Evolutionary conservation across 1,140 invertebrate species (phyloP).

Genomic region (Hycleus cichorii): DNA sequence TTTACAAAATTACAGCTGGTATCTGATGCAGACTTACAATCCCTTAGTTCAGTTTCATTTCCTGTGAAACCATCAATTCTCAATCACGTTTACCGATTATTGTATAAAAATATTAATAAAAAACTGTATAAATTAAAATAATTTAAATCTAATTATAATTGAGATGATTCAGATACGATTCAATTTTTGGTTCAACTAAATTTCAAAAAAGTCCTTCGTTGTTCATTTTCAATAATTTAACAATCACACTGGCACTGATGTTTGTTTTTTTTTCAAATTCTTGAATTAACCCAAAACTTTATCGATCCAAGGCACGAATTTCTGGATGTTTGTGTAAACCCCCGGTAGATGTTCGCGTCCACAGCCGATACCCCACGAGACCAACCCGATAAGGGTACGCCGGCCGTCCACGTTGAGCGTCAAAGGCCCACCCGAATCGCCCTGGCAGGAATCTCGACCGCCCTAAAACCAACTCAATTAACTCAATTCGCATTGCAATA

Average conservation of each 20-base stretch:
- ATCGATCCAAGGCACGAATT: slow-evolving; percentile 87
- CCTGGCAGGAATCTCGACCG: slow-evolving; percentile 65
- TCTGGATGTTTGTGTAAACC: slow-evolving; percentile 86
- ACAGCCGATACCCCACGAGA: slow-evolving; percentile 88
- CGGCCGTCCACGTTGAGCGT: slow-evolving; percentile 74
- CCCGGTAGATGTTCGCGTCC: slow-evolving; percentile 82
- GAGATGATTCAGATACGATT: not conserved
- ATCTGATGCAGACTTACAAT: slow-evolving; percentile 22
- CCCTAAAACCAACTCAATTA: slow-evolving; percentile 42
- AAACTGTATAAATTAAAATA: not conserved
- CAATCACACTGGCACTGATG: slow-evolving; percentile 19
- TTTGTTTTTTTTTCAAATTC: not conserved
- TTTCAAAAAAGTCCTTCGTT: not conserved
- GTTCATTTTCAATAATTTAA: not conserved
- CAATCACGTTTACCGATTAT: not conserved
- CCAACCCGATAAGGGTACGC: slow-evolving; percentile 76
- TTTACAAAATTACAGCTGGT: not conserved
- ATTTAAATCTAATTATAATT: not conserved
- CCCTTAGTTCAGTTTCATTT: slow-evolving; percentile 10
- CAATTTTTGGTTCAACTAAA: not conserved
- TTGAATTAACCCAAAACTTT: slow-evolving; percentile 59
- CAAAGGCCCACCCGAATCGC: slow-evolving; percentile 76
- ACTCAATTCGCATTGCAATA: not conserved
- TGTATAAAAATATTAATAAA: not conserved
- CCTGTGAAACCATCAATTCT: slow-evolving; percentile 5